Conservation (phyloP, 2,113 vertebrate genomes). For the Phalacrocorax brasilianus region DNA sequence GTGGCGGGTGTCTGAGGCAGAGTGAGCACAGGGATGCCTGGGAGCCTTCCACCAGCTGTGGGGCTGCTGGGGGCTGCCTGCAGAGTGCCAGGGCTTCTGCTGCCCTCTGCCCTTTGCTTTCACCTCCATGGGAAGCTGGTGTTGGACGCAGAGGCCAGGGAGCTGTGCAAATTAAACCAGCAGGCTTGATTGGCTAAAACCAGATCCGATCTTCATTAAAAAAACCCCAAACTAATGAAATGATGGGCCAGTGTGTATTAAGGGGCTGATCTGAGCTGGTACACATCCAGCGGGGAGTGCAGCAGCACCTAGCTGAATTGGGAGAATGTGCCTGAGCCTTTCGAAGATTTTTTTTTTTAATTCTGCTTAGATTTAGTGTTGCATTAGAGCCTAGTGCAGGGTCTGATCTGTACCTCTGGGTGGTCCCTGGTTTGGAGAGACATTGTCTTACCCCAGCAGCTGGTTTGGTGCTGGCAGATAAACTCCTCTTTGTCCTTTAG, state of each 20-base stretch:
- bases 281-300: neutral
- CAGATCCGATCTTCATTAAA: neutral
- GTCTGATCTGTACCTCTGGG: neutral
- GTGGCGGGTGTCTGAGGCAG: rapidly evolving
- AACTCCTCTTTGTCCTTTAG: constrained; percentile 52
- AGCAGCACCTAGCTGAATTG: neutral
- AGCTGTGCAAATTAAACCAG: neutral
- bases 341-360: too few species aligned
- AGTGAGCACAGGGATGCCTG: rapidly evolving
- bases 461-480: constrained; percentile 47
- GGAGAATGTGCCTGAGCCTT: neutral
- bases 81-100: neutral
- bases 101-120: neutral
- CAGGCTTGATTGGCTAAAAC: neutral
- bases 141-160: neutral
- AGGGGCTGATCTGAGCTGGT: neutral
- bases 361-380: neutral
- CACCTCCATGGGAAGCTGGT: rapidly evolving
- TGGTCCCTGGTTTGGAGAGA: neutral
- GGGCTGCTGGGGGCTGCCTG: neutral
- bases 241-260: neutral
- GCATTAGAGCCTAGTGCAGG: neutral
- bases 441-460: neutral
- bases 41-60: neutral
- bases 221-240: neutral